phyloP scores from a whole-genome alignment of 64 coral and sea anemone genomes.

The Trachythela sp. region DNA sequence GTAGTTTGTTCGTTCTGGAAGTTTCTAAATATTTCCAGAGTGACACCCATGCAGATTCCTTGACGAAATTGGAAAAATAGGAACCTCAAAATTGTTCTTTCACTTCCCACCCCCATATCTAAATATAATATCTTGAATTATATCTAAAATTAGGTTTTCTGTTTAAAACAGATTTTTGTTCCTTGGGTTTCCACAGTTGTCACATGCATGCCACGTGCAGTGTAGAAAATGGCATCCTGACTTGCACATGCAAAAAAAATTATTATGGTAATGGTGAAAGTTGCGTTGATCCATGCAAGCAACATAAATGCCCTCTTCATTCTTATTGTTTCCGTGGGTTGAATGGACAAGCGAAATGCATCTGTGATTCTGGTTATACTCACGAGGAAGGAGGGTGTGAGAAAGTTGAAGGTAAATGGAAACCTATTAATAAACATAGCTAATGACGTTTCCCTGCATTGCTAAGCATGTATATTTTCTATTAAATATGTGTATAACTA shows the following conservation, averaged over 20 bases:
- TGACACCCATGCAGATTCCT: too few species aligned
- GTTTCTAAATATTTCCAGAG: too few species aligned
- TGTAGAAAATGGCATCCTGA: not conserved
- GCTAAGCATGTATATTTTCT: too few species aligned
- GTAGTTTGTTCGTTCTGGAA: too few species aligned
- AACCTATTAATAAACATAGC: not conserved
- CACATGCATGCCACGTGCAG: not conserved
- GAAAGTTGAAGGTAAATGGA: not conserved
- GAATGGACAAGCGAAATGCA: not conserved
- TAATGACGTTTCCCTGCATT: too few species aligned
- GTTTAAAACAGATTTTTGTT: not conserved
- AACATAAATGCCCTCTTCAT: not conserved
- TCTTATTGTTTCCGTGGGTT: not conserved
- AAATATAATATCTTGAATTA: too few species aligned
- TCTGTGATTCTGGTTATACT: not conserved
- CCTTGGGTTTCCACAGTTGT: not conserved
- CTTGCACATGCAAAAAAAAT: not conserved
- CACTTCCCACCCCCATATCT: too few species aligned
- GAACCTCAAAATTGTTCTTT: too few species aligned
- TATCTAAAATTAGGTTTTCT: not conserved
- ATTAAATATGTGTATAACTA: too few species aligned
- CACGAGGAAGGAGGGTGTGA: not conserved
- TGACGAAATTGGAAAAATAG: too few species aligned
- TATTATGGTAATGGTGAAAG: not conserved
- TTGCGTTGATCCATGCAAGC: not conserved